These are phyloP conservation scores for Clarias macrocephalus DNA, from an alignment of 2,113 vertebrate genomes.

Conservation along the genomic window DNA sequence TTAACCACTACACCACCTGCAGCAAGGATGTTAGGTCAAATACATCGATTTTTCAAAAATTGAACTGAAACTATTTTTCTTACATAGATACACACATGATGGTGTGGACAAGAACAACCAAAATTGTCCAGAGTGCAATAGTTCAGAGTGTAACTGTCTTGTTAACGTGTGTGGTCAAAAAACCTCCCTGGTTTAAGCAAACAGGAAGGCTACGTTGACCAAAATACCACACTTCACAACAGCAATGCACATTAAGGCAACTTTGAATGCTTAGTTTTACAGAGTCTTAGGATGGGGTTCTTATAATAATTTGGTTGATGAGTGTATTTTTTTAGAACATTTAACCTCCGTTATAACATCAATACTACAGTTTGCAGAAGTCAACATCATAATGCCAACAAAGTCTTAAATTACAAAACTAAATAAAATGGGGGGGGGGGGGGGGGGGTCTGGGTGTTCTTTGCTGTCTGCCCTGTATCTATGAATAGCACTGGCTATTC, in stretches of 20 bases:
- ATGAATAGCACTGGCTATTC: neutral
- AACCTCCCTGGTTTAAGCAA: neutral
- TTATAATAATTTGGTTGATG: neutral
- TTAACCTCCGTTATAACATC: too few species aligned
- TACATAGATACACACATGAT: neutral
- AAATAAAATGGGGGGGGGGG: too few species aligned
- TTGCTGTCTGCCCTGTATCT: too few species aligned
- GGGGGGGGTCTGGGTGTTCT: too few species aligned
- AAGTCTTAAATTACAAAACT: too few species aligned
- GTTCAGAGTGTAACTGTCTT: neutral
- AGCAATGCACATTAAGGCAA: neutral
- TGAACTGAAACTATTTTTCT: neutral
- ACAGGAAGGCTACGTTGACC: neutral
- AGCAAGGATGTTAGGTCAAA: neutral
- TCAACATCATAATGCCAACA: too few species aligned
- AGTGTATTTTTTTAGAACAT: too few species aligned
- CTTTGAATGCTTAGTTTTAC: neutral
- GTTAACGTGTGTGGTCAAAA: neutral
- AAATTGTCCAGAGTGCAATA: neutral
- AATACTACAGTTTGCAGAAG: too few species aligned
- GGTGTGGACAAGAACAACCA: neutral
- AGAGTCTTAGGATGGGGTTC: neutral
- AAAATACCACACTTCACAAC: neutral
- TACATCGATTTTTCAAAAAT: neutral
- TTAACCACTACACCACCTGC: too few species aligned